Evolutionary conservation across 2,797 vertebrate species (phyloP).

Genomic region (Lagodon rhomboides): DNA sequence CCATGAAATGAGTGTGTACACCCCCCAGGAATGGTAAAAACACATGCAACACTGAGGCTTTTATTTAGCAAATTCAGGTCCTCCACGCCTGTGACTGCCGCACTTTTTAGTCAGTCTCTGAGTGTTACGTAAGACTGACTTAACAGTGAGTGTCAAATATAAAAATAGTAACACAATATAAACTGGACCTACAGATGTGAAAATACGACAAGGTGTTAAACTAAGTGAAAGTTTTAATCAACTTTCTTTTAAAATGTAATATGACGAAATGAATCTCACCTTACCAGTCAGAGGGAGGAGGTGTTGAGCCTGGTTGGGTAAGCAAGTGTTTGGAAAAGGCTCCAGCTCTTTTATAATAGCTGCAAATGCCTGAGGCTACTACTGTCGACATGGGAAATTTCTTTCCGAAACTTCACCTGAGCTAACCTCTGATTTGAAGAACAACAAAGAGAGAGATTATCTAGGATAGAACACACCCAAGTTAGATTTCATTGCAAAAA

Average conservation of each 20-base stretch:
- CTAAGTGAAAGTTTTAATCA: neutral
- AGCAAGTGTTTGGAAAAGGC: neutral
- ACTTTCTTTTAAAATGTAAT: neutral
- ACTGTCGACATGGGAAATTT: neutral
- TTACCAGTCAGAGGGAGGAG: neutral
- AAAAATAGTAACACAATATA: neutral
- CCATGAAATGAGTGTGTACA: neutral
- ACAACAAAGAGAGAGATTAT: too few species aligned
- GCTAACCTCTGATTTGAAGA: neutral
- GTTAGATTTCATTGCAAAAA: too few species aligned
- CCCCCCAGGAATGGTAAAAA: neutral
- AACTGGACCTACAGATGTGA: neutral
- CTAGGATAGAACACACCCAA: too few species aligned
- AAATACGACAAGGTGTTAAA: neutral
- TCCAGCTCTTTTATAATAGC: neutral
- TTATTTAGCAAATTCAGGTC: neutral
- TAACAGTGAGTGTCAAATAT: neutral
- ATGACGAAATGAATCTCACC: constrained; percentile 34
- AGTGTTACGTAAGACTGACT: neutral
- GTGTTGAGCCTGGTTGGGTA: neutral
- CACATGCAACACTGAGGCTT: neutral
- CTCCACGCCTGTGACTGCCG: neutral
- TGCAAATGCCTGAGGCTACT: neutral
- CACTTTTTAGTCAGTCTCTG: neutral
- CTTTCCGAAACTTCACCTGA: neutral